Evolutionary conservation across 2,113 vertebrate genomes (phyloP).

Genomic region (Rhinolophus sinicus): DNA sequence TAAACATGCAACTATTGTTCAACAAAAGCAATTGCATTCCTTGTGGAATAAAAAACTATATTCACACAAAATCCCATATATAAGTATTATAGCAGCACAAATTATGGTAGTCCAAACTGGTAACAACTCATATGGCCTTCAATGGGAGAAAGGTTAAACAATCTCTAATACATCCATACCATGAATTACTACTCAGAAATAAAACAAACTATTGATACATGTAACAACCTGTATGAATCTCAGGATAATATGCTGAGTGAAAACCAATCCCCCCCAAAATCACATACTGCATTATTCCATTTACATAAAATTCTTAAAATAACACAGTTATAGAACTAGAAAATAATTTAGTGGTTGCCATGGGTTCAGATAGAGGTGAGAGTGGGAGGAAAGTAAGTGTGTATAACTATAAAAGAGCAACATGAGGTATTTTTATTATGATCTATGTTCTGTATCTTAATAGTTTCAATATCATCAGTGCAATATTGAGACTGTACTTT

Average conservation of each 20-base stretch:
- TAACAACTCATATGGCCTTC: background rate
- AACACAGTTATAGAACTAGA: background rate
- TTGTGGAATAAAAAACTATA: background rate
- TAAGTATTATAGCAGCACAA: background rate
- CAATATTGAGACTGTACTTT: background rate
- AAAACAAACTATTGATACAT: background rate
- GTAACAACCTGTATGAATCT: background rate
- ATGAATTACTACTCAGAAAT: background rate
- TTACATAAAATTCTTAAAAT: background rate
- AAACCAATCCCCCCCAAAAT: background rate
- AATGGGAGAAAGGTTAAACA: background rate
- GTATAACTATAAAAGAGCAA: background rate
- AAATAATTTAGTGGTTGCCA: background rate
- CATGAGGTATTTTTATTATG: background rate
- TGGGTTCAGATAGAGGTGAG: background rate
- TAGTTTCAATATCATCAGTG: background rate
- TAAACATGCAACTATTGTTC: background rate
- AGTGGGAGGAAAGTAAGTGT: background rate
- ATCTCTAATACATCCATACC: background rate
- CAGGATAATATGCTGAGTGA: background rate
- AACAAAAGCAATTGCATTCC: background rate
- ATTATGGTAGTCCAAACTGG: background rate
- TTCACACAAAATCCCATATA: background rate
- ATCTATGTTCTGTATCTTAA: background rate
- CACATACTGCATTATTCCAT: background rate